Percentiles rank a stretch among this genome's conserved stretches.
phyloP scores from a whole-genome alignment of 2,113 vertebrate genomes.

The Labrus mixtus region DNA sequence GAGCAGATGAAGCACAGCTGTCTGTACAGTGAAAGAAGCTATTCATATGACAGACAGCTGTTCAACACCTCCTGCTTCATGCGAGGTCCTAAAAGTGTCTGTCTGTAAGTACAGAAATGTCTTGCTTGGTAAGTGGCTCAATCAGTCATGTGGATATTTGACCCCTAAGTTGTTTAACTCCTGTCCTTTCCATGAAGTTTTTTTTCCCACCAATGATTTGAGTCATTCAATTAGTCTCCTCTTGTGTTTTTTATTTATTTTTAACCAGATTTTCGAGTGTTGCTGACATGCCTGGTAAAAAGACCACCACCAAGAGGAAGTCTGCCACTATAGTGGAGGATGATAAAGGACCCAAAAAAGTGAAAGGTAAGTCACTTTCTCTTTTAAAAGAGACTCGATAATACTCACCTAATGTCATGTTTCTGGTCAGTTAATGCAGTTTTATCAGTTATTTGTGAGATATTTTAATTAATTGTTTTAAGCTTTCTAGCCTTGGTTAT shows the following conservation, averaged over 20 bases:
- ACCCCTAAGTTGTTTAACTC: too few species aligned
- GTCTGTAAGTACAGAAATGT: too few species aligned
- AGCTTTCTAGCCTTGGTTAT: not conserved
- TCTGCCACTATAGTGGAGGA: conserved; percentile 68
- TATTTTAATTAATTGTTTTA: too few species aligned
- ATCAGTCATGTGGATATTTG: too few species aligned
- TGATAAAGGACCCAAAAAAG: conserved; percentile 81
- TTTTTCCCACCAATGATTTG: not conserved
- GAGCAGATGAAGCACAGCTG: conserved; percentile 38
- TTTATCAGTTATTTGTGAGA: not conserved
- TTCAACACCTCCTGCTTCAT: conserved; percentile 8
- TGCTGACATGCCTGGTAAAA: conserved; percentile 88
- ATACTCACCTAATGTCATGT: not conserved
- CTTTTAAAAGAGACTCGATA: not conserved
- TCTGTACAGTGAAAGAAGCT: not conserved
- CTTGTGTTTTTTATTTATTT: not conserved
- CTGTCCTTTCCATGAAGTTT: not conserved
- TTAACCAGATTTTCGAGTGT: not conserved
- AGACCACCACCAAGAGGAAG: conserved; percentile 81
- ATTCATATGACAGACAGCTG: conserved; percentile 54
- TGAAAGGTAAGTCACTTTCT: conserved; percentile 80
- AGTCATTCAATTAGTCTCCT: not conserved
- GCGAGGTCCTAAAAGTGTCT: too few species aligned
- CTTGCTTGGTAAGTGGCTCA: too few species aligned
- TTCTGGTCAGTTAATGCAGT: not conserved